Evolutionary conservation across 2,888 invertebrate species (phyloP).

Genomic region (Xylophagus ater): DNA sequence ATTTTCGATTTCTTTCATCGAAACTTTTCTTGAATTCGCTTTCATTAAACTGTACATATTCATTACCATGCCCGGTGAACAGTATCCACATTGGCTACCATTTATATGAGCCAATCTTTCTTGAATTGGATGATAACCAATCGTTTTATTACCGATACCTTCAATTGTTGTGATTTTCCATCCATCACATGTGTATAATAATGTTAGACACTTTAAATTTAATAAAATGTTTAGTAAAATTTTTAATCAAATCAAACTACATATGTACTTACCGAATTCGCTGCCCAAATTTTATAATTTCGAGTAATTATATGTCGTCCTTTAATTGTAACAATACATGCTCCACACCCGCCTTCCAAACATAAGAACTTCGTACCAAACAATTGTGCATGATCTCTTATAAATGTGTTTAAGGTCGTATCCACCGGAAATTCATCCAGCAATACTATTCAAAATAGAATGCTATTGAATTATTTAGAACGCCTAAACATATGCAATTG

Average conservation of each 20-base stretch:
- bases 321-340: conserved; percentile 42
- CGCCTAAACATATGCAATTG: too few species aligned
- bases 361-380: conserved; percentile 59
- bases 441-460: not conserved
- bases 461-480: too few species aligned
- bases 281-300: conserved; percentile 38
- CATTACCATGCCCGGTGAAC: conserved; percentile 69
- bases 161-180: conserved; percentile 57
- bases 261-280: conserved; percentile 49
- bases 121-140: conserved; percentile 58
- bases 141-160: conserved; percentile 49
- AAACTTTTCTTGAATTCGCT: conserved; percentile 42
- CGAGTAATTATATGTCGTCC: conserved; percentile 24
- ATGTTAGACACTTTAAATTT: conserved; percentile 45
- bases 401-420: conserved; percentile 49
- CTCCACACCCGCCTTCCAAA: conserved; percentile 57
- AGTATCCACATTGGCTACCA: conserved; percentile 65
- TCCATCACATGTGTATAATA: conserved; percentile 47
- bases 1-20: conserved; percentile 57
- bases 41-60: conserved; percentile 50
- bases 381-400: conserved; percentile 46
- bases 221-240: not conserved
- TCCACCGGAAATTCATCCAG: conserved; percentile 30
- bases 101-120: conserved; percentile 50
- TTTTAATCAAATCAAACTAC: not conserved